Evolutionary conservation across 2,113 vertebrate genomes (phyloP).

Genomic region (Beaufortia kweichowensis): DNA sequence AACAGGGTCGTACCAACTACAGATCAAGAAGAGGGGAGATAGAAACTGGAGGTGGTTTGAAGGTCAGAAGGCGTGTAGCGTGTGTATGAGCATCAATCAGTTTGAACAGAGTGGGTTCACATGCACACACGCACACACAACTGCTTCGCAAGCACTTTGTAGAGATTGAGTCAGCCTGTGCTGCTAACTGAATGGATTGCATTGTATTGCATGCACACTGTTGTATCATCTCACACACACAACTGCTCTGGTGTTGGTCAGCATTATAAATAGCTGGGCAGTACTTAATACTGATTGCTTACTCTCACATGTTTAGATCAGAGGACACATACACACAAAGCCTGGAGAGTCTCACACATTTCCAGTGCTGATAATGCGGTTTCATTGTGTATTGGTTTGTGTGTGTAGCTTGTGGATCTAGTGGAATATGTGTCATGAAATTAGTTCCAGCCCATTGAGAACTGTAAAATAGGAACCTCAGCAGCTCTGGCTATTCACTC

Average conservation of each 20-base stretch:
- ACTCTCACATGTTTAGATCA: conserved; percentile 1
- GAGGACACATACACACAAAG: background rate
- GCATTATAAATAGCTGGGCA: background rate
- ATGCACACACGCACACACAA: conserved; percentile 6
- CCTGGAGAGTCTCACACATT: background rate
- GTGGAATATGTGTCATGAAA: conserved; percentile 27
- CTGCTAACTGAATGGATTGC: conserved; percentile 25
- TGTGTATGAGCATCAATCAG: conserved; percentile 33
- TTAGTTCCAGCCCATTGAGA: conserved; percentile 23
- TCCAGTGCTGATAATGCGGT: background rate
- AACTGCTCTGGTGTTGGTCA: background rate
- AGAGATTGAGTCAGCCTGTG: conserved; percentile 22
- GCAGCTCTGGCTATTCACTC: background rate
- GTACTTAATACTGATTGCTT: conserved; percentile 5
- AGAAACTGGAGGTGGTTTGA: conserved; percentile 26
- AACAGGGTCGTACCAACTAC: conserved; percentile 19
- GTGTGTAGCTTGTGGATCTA: background rate
- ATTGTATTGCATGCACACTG: conserved; percentile 1
- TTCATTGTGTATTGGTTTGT: background rate
- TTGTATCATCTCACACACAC: conserved; percentile 7
- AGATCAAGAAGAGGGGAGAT: background rate
- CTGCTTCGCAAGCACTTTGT: conserved; percentile 41
- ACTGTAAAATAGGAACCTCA: background rate
- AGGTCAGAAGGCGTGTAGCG: conserved; percentile 20
- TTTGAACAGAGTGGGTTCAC: background rate